phyloP scores from a whole-genome alignment of 2,113 vertebrate species.

The Podarcis muralis region DNA sequence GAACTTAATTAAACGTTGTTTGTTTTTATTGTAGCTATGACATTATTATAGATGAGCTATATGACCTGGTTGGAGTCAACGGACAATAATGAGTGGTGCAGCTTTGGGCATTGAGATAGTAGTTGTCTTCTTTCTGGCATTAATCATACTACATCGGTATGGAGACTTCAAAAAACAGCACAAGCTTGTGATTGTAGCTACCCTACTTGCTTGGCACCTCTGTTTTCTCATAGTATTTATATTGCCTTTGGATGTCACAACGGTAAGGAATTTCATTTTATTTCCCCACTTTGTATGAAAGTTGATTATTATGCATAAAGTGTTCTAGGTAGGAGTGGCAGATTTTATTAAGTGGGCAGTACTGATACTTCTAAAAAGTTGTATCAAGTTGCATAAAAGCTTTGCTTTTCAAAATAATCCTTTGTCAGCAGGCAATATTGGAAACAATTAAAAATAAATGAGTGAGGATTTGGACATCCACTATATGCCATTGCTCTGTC shows the following conservation, averaged over 20 bases:
- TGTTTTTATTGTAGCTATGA: slow-evolving; percentile 62
- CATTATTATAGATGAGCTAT: slow-evolving; percentile 32
- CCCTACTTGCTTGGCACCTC: slow-evolving; percentile 92
- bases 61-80: slow-evolving; percentile 24
- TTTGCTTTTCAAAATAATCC: not conserved
- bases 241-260: slow-evolving; percentile 93
- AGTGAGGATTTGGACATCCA: not conserved
- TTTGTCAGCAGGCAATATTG: not conserved
- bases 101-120: slow-evolving; percentile 87
- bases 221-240: slow-evolving; percentile 96
- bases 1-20: not conserved
- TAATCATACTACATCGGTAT: slow-evolving; percentile 90
- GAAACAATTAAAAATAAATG: not conserved
- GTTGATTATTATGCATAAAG: not conserved
- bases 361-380: not conserved
- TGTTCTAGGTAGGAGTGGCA: not conserved
- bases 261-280: slow-evolving; percentile 76
- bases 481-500: not conserved
- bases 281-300: not conserved
- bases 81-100: slow-evolving; percentile 85
- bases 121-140: slow-evolving; percentile 89
- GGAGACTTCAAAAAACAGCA: slow-evolving; percentile 92
- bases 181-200: slow-evolving; percentile 89
- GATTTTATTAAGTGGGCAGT: not conserved
- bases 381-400: not conserved